Percentiles rank a stretch among this genome's conserved stretches.
Conservation (phyloP, 2,797 vertebrate genomes). For the Rachycentron canadum region DNA sequence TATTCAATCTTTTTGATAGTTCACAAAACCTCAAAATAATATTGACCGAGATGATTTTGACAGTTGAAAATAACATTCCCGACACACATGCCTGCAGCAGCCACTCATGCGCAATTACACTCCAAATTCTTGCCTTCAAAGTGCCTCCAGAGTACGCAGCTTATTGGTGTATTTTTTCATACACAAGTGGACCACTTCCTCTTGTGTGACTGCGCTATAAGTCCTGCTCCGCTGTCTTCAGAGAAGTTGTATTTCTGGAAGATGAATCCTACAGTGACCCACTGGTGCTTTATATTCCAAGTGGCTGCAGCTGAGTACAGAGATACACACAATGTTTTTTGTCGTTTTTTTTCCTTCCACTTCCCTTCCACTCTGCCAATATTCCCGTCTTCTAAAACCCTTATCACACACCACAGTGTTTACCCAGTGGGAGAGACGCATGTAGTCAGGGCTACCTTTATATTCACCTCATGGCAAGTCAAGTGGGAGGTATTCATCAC, state of each 20-base stretch:
- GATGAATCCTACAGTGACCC: constrained; percentile 45
- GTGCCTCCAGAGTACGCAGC: constrained; percentile 34
- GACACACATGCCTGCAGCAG: background rate
- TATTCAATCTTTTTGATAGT: constrained; percentile 1
- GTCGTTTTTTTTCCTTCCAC: background rate
- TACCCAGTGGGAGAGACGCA: constrained; percentile 52
- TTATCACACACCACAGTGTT: constrained; percentile 69
- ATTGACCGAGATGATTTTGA: background rate
- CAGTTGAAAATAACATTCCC: background rate
- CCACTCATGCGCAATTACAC: background rate
- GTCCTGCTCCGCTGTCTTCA: constrained; percentile 36
- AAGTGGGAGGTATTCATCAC: constrained; percentile 52
- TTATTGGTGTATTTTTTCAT: constrained; percentile 56
- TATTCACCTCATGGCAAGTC: constrained; percentile 60
- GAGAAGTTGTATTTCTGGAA: constrained; percentile 49
- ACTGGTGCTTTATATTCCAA: constrained; percentile 52
- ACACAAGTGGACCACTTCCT: constrained; percentile 30
- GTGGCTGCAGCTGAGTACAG: constrained; percentile 34
- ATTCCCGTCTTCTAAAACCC: constrained; percentile 48
- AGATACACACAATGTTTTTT: constrained; percentile 49
- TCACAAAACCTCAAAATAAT: background rate
- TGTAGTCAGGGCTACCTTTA: constrained; percentile 41
- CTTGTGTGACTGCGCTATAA: background rate
- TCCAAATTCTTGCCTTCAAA: constrained; percentile 6
- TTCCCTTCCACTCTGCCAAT: constrained; percentile 47